phyloP scores from a whole-genome alignment of 2,797 vertebrate genomes.

The Tragopan temminckii region DNA sequence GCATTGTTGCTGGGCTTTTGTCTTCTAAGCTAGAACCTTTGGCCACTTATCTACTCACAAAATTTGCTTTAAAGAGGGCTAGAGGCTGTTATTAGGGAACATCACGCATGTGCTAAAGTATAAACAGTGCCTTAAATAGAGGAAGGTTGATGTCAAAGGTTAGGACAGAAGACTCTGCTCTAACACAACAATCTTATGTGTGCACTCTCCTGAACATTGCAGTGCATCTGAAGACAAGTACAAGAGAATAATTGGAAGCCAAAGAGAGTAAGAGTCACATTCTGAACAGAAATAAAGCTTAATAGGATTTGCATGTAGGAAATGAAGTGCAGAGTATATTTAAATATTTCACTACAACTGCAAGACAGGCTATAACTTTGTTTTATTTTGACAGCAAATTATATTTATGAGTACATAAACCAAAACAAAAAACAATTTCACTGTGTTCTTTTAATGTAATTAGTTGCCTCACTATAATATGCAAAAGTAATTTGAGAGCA shows the following conservation, averaged over 20 bases:
- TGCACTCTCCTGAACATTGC: neutral
- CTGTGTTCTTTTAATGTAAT: neutral
- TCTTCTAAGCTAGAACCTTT: neutral
- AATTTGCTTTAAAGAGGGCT: neutral
- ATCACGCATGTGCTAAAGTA: neutral
- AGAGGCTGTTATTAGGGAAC: neutral
- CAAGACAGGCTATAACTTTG: neutral
- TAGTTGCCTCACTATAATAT: neutral
- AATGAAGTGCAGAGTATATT: neutral
- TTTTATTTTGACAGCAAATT: neutral
- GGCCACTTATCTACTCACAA: neutral
- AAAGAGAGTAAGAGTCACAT: neutral
- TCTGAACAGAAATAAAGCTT: neutral
- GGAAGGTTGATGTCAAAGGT: neutral
- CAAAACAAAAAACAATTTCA: neutral
- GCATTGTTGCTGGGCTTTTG: neutral
- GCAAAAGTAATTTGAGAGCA: neutral
- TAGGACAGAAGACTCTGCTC: no score
- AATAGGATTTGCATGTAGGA: neutral
- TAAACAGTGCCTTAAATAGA: neutral
- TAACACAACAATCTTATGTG: fast-evolving
- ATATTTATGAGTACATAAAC: neutral
- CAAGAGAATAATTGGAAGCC: neutral
- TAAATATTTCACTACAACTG: neutral
- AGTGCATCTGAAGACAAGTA: neutral